These are phyloP conservation scores for Pipistrellus pipistrellus DNA, from an alignment of 2,797 vertebrate genomes.

Conservation along the genomic window DNA sequence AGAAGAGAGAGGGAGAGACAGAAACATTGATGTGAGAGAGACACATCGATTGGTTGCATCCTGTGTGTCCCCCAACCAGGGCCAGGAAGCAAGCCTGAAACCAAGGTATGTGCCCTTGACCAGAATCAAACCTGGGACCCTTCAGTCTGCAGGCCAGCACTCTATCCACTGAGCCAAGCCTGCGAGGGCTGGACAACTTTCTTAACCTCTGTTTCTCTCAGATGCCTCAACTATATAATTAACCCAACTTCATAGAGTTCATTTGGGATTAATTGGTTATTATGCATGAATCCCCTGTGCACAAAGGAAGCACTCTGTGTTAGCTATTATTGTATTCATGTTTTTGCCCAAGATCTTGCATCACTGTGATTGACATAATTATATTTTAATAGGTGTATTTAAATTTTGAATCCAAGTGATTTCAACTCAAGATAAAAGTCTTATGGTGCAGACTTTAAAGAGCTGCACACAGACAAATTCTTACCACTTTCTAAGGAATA, in stretches of 20 bases:
- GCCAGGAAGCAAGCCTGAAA: too few species aligned
- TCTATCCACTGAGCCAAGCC: too few species aligned
- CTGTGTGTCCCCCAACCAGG: too few species aligned
- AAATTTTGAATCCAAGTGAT: slow-evolving; percentile 15
- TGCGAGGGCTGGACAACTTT: background rate
- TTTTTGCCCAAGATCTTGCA: background rate
- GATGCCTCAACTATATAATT: background rate
- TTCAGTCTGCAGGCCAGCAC: too few species aligned
- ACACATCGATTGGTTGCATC: too few species aligned
- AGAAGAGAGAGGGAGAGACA: too few species aligned
- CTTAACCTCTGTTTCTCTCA: background rate
- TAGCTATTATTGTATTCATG: background rate
- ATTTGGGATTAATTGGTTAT: slow-evolving; percentile 8
- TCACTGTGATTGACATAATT: background rate
- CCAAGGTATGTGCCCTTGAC: too few species aligned
- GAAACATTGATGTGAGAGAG: too few species aligned
- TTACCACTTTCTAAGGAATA: background rate
- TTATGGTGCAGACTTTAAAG: background rate
- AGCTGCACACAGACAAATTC: background rate
- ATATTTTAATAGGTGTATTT: background rate
- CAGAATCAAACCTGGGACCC: too few species aligned
- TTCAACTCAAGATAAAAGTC: background rate
- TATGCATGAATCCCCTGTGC: background rate
- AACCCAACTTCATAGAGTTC: background rate
- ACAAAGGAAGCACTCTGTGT: background rate